Conservation (phyloP, 1,140 invertebrate genomes). For the Daktulosphaira vitifoliae region DNA sequence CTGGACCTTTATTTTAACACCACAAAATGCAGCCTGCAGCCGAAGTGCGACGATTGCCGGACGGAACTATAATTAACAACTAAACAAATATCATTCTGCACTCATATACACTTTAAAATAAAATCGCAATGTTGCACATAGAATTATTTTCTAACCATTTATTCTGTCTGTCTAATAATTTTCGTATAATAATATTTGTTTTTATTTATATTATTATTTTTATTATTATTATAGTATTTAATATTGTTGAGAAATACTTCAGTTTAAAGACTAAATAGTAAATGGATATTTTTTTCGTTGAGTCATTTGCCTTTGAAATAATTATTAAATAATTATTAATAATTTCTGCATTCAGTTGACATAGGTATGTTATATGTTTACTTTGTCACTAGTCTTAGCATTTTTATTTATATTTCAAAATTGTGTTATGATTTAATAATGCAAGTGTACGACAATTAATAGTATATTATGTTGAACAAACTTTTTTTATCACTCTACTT, state of each 20-base stretch:
- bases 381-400: conserved; percentile 23
- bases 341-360: conserved; percentile 3
- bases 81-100: conserved; percentile 32
- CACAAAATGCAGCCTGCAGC: conserved; percentile 30
- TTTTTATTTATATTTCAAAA: conserved; percentile 26
- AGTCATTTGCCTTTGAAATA: conserved; percentile 27
- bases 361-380: background rate
- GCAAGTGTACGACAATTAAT: conserved; percentile 20
- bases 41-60: conserved; percentile 31
- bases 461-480: conserved; percentile 20
- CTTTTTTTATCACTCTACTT: conserved; percentile 29
- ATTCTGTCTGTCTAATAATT: conserved; percentile 30
- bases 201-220: conserved; percentile 9
- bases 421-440: conserved; percentile 4
- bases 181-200: conserved; percentile 32
- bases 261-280: conserved; percentile 26
- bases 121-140: conserved; percentile 29
- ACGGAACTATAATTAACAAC: conserved; percentile 32
- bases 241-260: conserved; percentile 27
- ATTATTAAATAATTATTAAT: background rate
- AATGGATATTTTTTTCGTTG: conserved; percentile 18
- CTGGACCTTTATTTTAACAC: conserved; percentile 34
- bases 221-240: conserved; percentile 23
- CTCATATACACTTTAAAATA: conserved; percentile 22
- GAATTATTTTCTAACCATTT: conserved; percentile 29